These are phyloP conservation scores for Eutolmus rufibarbis DNA, from an alignment of 2,888 invertebrate genomes.

Conservation along the genomic window DNA sequence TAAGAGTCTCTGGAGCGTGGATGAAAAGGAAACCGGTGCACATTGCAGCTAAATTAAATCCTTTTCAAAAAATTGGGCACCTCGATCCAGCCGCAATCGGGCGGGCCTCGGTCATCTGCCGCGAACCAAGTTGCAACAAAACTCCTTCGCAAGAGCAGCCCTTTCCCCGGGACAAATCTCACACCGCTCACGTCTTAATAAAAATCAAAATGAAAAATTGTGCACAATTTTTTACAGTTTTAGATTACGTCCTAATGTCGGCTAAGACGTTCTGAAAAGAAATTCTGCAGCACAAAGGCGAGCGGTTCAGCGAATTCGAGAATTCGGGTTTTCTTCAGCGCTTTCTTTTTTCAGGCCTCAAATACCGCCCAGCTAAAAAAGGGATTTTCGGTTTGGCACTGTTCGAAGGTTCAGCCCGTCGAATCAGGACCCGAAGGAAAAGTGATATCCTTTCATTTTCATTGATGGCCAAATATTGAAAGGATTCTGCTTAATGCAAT, in stretches of 20 bases:
- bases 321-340: not conserved
- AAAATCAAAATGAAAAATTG: slow-evolving; percentile 29
- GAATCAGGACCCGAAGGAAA: slow-evolving; percentile 26
- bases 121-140: slow-evolving; percentile 27
- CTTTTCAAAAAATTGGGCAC: slow-evolving; percentile 12
- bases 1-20: not conserved
- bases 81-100: not conserved
- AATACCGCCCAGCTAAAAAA: not conserved
- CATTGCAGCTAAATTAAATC: slow-evolving; percentile 24
- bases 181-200: slow-evolving; percentile 25
- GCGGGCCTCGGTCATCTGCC: not conserved
- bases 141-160: slow-evolving; percentile 36
- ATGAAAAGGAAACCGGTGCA: slow-evolving; percentile 38
- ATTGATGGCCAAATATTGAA: slow-evolving; percentile 40
- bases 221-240: slow-evolving; percentile 35
- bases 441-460: slow-evolving; percentile 44
- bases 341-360: not conserved
- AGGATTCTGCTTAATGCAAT: slow-evolving; percentile 38
- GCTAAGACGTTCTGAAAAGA: slow-evolving; percentile 37
- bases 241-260: slow-evolving; percentile 43
- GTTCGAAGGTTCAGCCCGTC: slow-evolving; percentile 20
- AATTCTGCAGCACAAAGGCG: not conserved
- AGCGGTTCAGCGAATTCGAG: slow-evolving; percentile 31
- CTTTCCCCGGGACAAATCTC: not conserved
- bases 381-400: not conserved